Base-by-base conservation (phyloP, 2,888 invertebrate species). In the Sminthurinus aureus region DNA sequence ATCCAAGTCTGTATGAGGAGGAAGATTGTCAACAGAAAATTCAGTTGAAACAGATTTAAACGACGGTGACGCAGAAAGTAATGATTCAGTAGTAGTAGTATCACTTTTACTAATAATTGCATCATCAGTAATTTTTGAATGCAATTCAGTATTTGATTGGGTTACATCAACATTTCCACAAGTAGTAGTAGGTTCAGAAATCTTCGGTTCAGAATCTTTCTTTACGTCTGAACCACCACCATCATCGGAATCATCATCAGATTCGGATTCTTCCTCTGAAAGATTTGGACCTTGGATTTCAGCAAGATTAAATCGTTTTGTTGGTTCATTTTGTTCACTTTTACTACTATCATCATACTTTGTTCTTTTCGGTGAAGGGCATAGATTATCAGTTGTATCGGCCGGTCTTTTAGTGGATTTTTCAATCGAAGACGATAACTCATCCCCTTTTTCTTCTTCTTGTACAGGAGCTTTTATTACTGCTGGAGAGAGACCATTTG, bases 231-330 rank as follows among this genome's bases (percentile, higher is more conserved):
- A 38, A 38, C 38, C 38, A 38, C 38, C 38, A 38, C 51, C 52
- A 8, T 58, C 64, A 12, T 20, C 11, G 3, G 66, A n/a, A 58
- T 79, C 74, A 26, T 50, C 24, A 11, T 84, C 84, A 2, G 50
- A 20, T 22, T 81, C 81, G n/a, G 66, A 66, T 26, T 87, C 88
- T 6, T 87, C 86, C 2, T 95, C 95, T 84, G 89, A 88, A 8
- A 89, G 82, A 79, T 88, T 87, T 0, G 87, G 88, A 22, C 87
- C 88, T 73, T 87, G 85, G 58, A 87, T 85, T 67, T 85, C 94
- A 6, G 93, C 92, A 80, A 93, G 80, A 83, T 86, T 86, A 73
- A 87, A 92, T 8, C 90, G 91, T 88, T 92, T 92, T 80, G 90
- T 90, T 75, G 58, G 73, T 78, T 78, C 76, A 20, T 52, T 15